phyloP scores from a whole-genome alignment of 1,140 invertebrate genomes.

The Diachasmimorpha longicaudata region DNA sequence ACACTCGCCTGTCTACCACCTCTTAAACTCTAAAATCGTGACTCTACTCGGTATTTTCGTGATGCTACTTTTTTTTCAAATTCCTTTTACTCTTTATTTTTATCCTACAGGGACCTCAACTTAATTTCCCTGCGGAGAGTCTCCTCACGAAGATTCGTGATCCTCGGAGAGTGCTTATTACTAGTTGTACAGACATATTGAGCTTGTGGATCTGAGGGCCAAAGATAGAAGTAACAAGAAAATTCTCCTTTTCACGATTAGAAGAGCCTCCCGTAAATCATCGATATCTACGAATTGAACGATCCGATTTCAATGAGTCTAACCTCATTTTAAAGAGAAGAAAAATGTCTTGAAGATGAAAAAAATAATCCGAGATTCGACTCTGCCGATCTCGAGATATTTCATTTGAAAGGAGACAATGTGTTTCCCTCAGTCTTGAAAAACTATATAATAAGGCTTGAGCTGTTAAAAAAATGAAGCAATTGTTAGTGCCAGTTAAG shows the following conservation, averaged over 20 bases:
- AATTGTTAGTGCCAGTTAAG: too few species aligned
- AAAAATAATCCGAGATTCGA: too few species aligned
- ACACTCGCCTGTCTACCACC: background rate
- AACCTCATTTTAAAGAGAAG: too few species aligned
- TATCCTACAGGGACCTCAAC: background rate
- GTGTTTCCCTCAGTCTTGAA: too few species aligned
- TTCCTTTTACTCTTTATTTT: background rate
- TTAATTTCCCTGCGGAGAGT: background rate
- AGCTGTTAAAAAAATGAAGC: too few species aligned
- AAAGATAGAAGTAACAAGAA: background rate
- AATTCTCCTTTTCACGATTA: background rate
- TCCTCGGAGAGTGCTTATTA: background rate
- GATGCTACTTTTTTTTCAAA: background rate
- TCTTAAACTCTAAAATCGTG: background rate
- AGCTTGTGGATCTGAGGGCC: background rate
- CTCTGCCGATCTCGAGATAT: too few species aligned
- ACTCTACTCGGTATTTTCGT: background rate
- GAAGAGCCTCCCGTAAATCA: too few species aligned
- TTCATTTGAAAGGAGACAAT: too few species aligned
- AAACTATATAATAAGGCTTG: too few species aligned
- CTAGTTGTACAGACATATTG: background rate
- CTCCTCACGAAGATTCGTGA: background rate
- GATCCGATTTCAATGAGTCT: too few species aligned
- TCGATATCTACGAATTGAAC: too few species aligned
- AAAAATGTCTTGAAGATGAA: too few species aligned